Percentiles rank a stretch among this genome's conserved stretches.
These are phyloP conservation scores for Brachypalpus laphriformis DNA, from an alignment of 2,888 invertebrate genomes.

Conservation along the genomic window DNA sequence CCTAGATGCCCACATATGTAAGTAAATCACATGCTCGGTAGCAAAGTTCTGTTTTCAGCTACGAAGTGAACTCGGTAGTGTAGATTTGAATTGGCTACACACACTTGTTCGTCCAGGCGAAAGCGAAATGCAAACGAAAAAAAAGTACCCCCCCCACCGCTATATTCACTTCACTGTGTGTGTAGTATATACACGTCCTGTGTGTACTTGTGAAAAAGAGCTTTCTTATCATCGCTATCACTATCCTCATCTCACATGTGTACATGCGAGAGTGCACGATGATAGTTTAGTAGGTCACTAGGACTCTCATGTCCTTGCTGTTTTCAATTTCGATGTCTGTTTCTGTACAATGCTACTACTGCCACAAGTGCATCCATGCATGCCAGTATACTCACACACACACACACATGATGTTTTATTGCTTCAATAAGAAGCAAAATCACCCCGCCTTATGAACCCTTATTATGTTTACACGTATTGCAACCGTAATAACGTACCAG, in stretches of 20 bases:
- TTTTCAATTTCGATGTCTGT: constrained; percentile 77
- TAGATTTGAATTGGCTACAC: constrained; percentile 60
- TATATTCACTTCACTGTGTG: background rate
- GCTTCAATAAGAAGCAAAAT: constrained; percentile 48
- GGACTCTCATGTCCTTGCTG: constrained; percentile 81
- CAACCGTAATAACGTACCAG: constrained; percentile 32
- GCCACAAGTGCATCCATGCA: constrained; percentile 64
- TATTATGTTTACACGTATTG: constrained; percentile 49
- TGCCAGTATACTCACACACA: background rate
- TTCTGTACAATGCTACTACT: constrained; percentile 71
- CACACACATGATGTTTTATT: constrained; percentile 41
- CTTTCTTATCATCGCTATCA: constrained; percentile 70
- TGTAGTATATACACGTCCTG: background rate
- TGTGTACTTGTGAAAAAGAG: constrained; percentile 45
- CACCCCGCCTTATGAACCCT: constrained; percentile 65
- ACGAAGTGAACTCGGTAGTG: constrained; percentile 40
- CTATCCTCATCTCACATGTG: constrained; percentile 49
- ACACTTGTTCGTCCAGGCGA: constrained; percentile 71
- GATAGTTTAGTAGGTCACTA: constrained; percentile 81
- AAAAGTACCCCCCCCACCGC: constrained; percentile 12
- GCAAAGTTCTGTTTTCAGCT: background rate
- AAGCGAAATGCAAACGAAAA: constrained; percentile 50
- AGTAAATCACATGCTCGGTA: constrained; percentile 20
- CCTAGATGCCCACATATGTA: constrained; percentile 24
- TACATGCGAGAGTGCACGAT: constrained; percentile 63